phyloP scores from a whole-genome alignment of 2,888 invertebrate species.

The Dione juno region DNA sequence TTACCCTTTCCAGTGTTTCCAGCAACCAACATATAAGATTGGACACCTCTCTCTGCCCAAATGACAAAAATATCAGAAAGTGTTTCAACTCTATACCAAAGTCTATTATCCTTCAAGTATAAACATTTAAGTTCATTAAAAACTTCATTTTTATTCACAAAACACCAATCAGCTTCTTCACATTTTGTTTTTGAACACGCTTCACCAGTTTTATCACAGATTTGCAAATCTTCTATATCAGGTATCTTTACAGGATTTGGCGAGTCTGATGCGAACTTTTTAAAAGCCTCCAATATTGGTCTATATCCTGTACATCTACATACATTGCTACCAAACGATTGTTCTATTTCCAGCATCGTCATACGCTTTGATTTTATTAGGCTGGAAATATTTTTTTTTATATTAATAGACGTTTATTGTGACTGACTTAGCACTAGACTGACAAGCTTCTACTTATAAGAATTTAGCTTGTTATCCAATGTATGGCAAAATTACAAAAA shows the following conservation, averaged over 20 bases:
- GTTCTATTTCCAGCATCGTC: slow-evolving; percentile 87
- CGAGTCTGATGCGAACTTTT: slow-evolving; percentile 87
- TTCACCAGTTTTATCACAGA: slow-evolving; percentile 49
- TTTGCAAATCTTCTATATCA: slow-evolving; percentile 62
- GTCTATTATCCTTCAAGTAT: slow-evolving; percentile 63
- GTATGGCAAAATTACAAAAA: too few relatives aligned
- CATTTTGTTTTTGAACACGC: slow-evolving; percentile 44
- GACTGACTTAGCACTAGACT: too few relatives aligned
- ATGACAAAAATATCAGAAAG: slow-evolving; percentile 79
- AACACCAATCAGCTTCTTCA: slow-evolving; percentile 55
- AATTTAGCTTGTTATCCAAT: too few relatives aligned
- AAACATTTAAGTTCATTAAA: slow-evolving; percentile 50
- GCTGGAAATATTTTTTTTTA: slow-evolving; percentile 46
- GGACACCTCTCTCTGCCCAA: slow-evolving; percentile 62
- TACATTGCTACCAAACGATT: slow-evolving; percentile 89
- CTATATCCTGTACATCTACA: slow-evolving; percentile 92
- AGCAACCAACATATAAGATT: slow-evolving; percentile 85
- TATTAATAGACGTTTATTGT: too few relatives aligned
- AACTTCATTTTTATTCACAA: slow-evolving; percentile 48
- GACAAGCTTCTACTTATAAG: too few relatives aligned
- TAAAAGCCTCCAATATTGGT: slow-evolving; percentile 90
- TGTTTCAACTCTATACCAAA: slow-evolving; percentile 80
- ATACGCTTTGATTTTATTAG: slow-evolving; percentile 55
- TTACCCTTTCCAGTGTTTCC: slow-evolving; percentile 91
- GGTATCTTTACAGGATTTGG: slow-evolving; percentile 68